Evolutionary conservation across 1,140 invertebrate species (phyloP).

Genomic region (Artemia franciscana): DNA sequence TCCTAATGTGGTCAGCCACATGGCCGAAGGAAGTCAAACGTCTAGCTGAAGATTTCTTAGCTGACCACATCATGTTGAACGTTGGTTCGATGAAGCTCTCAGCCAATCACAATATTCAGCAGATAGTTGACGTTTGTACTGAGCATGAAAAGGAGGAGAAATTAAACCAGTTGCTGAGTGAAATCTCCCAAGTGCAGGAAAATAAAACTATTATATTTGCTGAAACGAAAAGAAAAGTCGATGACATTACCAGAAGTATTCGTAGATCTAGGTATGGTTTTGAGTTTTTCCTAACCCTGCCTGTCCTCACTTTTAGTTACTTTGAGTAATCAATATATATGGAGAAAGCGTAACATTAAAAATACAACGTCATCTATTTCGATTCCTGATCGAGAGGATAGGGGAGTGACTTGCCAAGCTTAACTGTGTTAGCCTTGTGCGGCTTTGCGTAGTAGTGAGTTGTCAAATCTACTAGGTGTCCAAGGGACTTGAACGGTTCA

Average conservation of each 20-base stretch:
- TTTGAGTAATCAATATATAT: too few species aligned
- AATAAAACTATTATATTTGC: constrained; percentile 90
- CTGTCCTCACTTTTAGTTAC: too few species aligned
- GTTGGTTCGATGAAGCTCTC: constrained; percentile 75
- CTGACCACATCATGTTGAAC: constrained; percentile 74
- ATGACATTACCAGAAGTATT: constrained; percentile 71
- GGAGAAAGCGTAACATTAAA: too few species aligned
- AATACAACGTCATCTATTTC: too few species aligned
- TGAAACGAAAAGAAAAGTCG: constrained; percentile 90
- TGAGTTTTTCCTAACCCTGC: too few species aligned
- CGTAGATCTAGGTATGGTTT: constrained; percentile 53
- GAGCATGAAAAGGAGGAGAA: constrained; percentile 68
- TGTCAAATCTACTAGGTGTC: too few species aligned
- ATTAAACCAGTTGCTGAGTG: constrained; percentile 57
- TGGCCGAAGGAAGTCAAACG: constrained; percentile 91
- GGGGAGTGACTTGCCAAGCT: too few species aligned
- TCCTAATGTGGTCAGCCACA: constrained; percentile 94
- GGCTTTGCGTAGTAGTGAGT: too few species aligned
- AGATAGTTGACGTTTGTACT: constrained; percentile 80
- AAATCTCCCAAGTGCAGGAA: constrained; percentile 64
- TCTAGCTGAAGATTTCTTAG: constrained; percentile 80
- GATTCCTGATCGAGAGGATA: too few species aligned
- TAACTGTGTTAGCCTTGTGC: too few species aligned
- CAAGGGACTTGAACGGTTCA: too few species aligned
- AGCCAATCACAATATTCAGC: constrained; percentile 91